Conservation (phyloP, 2,888 invertebrate genomes). For the Cheilosia variabilis region DNA sequence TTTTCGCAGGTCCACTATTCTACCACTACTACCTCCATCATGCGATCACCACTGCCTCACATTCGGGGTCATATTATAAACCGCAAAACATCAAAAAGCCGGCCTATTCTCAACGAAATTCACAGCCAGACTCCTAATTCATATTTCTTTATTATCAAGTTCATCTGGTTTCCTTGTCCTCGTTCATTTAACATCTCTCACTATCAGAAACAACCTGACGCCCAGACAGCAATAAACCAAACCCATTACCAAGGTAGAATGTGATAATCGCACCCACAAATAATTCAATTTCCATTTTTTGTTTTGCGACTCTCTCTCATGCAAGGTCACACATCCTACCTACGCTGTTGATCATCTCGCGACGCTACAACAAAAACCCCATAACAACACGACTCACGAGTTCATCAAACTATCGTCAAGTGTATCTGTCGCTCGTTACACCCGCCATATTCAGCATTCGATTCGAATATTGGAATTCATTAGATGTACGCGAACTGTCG, state of each 20-base stretch:
- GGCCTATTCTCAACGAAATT: too few species aligned
- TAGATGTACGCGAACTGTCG: constrained; percentile 47
- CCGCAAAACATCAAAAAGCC: too few species aligned
- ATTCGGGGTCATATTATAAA: too few species aligned
- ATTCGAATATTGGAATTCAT: constrained; percentile 52
- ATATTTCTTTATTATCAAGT: constrained; percentile 27
- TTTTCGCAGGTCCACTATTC: too few species aligned
- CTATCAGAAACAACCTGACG: background rate
- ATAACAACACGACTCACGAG: constrained; percentile 30
- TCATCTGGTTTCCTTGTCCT: constrained; percentile 10
- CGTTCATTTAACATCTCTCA: constrained; percentile 18
- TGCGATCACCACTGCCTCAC: too few species aligned
- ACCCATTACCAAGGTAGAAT: background rate
- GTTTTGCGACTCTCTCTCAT: constrained; percentile 1
- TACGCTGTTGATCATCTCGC: constrained; percentile 24
- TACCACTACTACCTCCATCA: too few species aligned
- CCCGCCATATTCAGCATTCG: constrained; percentile 32
- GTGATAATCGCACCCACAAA: constrained; percentile 38
- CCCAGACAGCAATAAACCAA: background rate
- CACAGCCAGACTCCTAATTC: constrained; percentile 10
- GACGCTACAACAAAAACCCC: background rate
- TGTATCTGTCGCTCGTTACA: constrained; percentile 24
- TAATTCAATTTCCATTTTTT: constrained; percentile 44
- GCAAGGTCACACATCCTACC: constrained; percentile 56
- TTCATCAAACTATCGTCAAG: constrained; percentile 59